Percentiles rank a stretch among this genome's conserved stretches.
Evolutionary conservation across 2,797 vertebrate species (phyloP).

Genomic region (Melanotaenia trifasciata): DNA sequence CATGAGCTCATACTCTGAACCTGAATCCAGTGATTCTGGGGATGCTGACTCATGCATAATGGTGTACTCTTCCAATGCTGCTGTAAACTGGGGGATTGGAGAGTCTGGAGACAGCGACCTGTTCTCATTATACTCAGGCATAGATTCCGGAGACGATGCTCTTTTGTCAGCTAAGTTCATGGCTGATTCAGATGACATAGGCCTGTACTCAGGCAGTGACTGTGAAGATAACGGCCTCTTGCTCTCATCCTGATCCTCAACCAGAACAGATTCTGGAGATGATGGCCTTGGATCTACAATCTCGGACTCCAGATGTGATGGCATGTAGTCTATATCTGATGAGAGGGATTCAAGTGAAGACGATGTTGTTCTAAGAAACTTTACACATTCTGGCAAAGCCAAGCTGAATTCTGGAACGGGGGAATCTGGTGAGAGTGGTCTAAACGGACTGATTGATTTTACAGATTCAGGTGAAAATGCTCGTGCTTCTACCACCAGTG

Average conservation of each 20-base stretch:
- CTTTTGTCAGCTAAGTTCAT: slow-evolving; percentile 44
- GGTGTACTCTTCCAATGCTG: slow-evolving; percentile 25
- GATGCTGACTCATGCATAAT: slow-evolving; percentile 48
- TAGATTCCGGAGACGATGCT: slow-evolving; percentile 75
- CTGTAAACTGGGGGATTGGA: slow-evolving; percentile 68
- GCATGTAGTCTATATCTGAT: slow-evolving; percentile 51
- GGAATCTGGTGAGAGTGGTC: slow-evolving; percentile 66
- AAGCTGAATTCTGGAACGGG: slow-evolving; percentile 52
- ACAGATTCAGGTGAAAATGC: slow-evolving; percentile 57
- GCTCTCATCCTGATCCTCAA: slow-evolving; percentile 19
- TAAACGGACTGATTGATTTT: slow-evolving; percentile 50
- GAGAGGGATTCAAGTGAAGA: slow-evolving; percentile 62
- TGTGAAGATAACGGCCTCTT: slow-evolving; percentile 42
- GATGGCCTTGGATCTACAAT: slow-evolving; percentile 39
- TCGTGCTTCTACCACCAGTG: slow-evolving; percentile 27
- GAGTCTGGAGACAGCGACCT: slow-evolving; percentile 76
- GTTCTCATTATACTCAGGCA: slow-evolving; percentile 55
- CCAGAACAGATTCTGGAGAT: slow-evolving; percentile 43
- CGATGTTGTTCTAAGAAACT: slow-evolving; percentile 40
- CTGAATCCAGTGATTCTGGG: slow-evolving; percentile 52
- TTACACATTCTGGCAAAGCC: slow-evolving; percentile 43
- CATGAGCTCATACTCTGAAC: slow-evolving; percentile 64
- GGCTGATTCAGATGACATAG: slow-evolving; percentile 47
- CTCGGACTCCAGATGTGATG: slow-evolving; percentile 20
- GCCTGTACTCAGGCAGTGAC: slow-evolving; percentile 60